Percentiles rank a stretch among this genome's conserved stretches.
These are phyloP conservation scores for Drosophila orosa DNA, from an alignment of 1,140 invertebrate genomes.

Conservation along the genomic window DNA sequence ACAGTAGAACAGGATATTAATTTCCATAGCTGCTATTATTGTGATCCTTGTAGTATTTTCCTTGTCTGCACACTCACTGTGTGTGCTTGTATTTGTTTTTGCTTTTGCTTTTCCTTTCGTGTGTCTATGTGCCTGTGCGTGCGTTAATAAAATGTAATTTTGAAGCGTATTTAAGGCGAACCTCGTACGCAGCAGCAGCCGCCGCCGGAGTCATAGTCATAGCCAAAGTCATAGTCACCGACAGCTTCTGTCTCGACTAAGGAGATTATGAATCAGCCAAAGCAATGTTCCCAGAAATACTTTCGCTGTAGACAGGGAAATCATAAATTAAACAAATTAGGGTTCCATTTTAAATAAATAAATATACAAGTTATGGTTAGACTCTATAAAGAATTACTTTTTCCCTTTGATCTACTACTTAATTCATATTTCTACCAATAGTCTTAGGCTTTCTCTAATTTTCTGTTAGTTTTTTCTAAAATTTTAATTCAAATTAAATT, in stretches of 20 bases:
- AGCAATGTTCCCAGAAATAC: constrained; percentile 18
- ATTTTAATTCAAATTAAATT: background rate
- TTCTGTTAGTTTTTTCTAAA: background rate
- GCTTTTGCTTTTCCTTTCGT: constrained; percentile 2
- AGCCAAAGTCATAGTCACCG: constrained; percentile 30
- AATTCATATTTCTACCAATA: background rate
- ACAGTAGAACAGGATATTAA: background rate
- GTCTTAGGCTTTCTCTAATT: background rate
- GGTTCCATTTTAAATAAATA: background rate
- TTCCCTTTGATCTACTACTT: too few relatives aligned
- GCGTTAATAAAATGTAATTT: constrained; percentile 79
- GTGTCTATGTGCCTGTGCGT: constrained; percentile 50
- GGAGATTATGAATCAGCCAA: constrained; percentile 31
- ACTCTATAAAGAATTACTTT: background rate
- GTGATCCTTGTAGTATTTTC: background rate
- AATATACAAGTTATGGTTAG: background rate
- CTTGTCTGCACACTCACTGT: constrained; percentile 5
- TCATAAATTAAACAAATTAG: too few relatives aligned
- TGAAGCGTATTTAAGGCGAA: constrained; percentile 71
- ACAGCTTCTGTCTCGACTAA: constrained; percentile 35
- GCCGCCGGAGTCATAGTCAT: constrained; percentile 23
- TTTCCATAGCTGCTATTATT: constrained; percentile 4
- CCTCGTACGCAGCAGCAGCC: constrained; percentile 54
- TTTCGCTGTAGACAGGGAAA: background rate
- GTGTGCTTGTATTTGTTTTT: constrained; percentile 17